phyloP scores from a whole-genome alignment of 2,113 vertebrate species.

The Neofelis nebulosa region DNA sequence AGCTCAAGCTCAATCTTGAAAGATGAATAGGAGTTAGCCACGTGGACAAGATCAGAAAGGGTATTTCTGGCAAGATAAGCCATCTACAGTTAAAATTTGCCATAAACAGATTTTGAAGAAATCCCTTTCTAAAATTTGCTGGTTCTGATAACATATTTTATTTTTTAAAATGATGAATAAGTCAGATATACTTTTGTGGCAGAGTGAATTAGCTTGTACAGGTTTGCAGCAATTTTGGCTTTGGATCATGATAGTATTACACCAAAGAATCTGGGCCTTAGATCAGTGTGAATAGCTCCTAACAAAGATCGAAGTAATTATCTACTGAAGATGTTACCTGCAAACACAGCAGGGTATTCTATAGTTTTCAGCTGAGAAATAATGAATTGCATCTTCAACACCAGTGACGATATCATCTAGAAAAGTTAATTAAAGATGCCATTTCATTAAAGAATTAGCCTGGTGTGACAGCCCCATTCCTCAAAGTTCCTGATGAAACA shows the following conservation, averaged over 20 bases:
- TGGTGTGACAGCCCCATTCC: not conserved
- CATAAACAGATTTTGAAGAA: not conserved
- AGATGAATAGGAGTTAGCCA: not conserved
- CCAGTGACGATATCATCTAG: slow-evolving; percentile 32
- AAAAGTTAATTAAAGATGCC: slow-evolving; percentile 61
- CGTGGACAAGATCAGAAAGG: not conserved
- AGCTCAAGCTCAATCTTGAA: not conserved
- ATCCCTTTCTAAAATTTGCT: not conserved
- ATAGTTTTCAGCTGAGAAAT: not conserved
- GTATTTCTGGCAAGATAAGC: not conserved
- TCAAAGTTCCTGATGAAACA: not conserved
- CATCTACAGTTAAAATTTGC: not conserved
- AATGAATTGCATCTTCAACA: slow-evolving; percentile 57
- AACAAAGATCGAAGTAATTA: not conserved
- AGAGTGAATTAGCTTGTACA: not conserved
- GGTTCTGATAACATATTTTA: not conserved
- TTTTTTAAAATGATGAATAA: not conserved
- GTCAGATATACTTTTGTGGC: not conserved
- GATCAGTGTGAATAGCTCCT: not conserved
- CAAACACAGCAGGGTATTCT: not conserved
- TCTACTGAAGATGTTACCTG: not conserved
- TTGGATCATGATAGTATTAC: not conserved
- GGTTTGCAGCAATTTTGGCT: not conserved
- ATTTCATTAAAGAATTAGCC: slow-evolving; percentile 59
- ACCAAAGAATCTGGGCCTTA: not conserved